Base-by-base conservation (phyloP, 2,888 invertebrate genomes). In the Amaurobius ferox region DNA sequence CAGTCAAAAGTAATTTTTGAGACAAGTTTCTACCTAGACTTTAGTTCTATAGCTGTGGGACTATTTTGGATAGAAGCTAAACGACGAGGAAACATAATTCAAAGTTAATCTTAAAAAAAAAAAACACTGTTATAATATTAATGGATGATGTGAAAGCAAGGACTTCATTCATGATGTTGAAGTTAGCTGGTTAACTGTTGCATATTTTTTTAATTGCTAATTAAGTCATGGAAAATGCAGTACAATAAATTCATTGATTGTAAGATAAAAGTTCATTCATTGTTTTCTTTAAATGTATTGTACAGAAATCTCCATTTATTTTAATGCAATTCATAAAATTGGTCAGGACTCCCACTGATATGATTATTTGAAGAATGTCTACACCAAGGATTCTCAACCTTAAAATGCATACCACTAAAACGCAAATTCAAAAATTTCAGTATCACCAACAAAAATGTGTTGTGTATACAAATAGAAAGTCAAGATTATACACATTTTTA, bases 171-270 rank as follows among this genome's bases (percentile, higher is more conserved):
- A 61, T 77, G 66, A 77, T 83, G 76, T 77, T 83, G 66, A 77
- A 83, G 77, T 71, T 70, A 40, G 67, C 68, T 81, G 74, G 70
- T 81, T 83, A 74, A 77, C 32, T 77, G 77, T 76, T 83, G 83
- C 83, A 71, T 83, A 83, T 83, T 83, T 83, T 83, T 83, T 83
- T 83, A 83, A 83, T 83, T 83, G 64, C 83, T 83, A 77, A 70
- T 48, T 77, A 83, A 77, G 77, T 83, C 83, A 64, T 83, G 64
- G 62, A 81, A 83, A 76, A 77, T 77, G 76, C 76, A 83, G 71
- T 77, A 83, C 48, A 83, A 83, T 83, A 83, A 83, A 83, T 74
- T 81, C 74, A 81, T 81, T 81, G 62, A 81, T 81, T 81, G 81
- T 81, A 81, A 74, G 39, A 39, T 13, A 32, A 32, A 32, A 44